Base-by-base conservation (phyloP, 2,113 vertebrate genomes). In the Bambusicola thoracicus region DNA sequence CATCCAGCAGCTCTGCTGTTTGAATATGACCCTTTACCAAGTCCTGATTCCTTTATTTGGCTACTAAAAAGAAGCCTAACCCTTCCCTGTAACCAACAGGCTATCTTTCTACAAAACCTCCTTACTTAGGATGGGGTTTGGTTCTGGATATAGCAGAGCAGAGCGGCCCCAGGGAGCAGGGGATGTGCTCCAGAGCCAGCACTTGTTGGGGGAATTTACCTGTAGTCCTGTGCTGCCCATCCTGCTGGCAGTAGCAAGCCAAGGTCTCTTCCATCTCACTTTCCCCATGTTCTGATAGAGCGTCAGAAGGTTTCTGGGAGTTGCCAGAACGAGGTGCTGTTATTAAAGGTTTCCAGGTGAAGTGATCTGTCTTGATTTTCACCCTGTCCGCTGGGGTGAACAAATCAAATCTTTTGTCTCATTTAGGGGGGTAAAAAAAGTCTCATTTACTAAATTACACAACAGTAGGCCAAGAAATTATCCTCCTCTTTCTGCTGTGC, bases 261-360 rank as follows among this genome's bases (percentile, higher is more conserved):
- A 76, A 76, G 55, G 62, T 48, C 66, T 82, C 70, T 73, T 78
- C 67, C 62, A 36, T 91, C 78, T 44, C 1, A 0, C 56, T 65
- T 68, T 72, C 30, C 59, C 11, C 49, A 8, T 0, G 0, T 73
- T 92, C 87, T 65, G 34, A 66, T 65, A 87, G 81, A 0, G 0
- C 41, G 70, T 82, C 14, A 19, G 49, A 69, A 80, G 72, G 46
- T 76, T 62, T 91, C 85, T 70, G 94, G 93, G 90, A 85, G 85
- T 75, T 94, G 67, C 79, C 53, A 62, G 79, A 67, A 76, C 0
- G 4, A 89, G 59, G 36, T 66, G 15, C 53, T 77, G 85, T 90
- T 95, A 93, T 95, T 95, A 95, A 87, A 95, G 82, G 79, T 91
- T 76, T 91, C 19, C 75, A 85, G 88, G 93, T 82, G 87, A 90